A percentile compares a stretch with the other conserved stretches of the same genome.
phyloP scores from a whole-genome alignment of 2,888 invertebrate species.

The Bedellia somnulentella region DNA sequence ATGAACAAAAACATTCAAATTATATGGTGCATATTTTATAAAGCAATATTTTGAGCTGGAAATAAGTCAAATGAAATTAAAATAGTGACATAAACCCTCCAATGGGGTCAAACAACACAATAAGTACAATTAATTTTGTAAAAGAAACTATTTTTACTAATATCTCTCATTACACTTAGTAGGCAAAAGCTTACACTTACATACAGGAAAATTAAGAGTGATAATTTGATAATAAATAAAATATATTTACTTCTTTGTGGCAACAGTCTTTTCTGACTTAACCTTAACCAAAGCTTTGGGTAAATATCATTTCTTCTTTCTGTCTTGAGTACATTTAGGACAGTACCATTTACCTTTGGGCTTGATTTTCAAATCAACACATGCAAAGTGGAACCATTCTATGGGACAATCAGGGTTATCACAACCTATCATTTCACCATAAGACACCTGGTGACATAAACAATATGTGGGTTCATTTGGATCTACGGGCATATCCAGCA shows the following conservation, averaged over 20 bases:
- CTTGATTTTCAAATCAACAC: constrained; percentile 86
- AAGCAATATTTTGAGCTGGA: no score
- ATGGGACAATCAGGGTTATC: constrained; percentile 89
- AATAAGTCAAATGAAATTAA: no score
- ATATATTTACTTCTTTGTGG: constrained; percentile 27
- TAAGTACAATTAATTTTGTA: no score
- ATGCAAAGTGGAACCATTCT: constrained; percentile 96
- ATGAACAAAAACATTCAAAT: no score
- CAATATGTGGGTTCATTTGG: constrained; percentile 99
- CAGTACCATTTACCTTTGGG: constrained; percentile 97
- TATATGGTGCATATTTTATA: no score
- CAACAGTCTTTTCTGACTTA: constrained; percentile 42
- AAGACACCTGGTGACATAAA: constrained; percentile 94
- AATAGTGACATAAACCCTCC: no score
- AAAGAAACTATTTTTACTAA: no score
- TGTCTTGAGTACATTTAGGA: constrained; percentile 83
- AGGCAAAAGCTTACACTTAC: no score
- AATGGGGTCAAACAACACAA: no score
- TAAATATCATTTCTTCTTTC: constrained; percentile 73
- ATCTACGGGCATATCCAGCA: constrained; percentile 89
- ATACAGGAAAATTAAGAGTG: no score
- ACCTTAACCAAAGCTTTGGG: constrained; percentile 28
- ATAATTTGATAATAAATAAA: no score
- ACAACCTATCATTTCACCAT: constrained; percentile 97
- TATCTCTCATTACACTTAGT: no score